Conservation (phyloP, 2,888 invertebrate species). For the Melipona beecheii region DNA sequence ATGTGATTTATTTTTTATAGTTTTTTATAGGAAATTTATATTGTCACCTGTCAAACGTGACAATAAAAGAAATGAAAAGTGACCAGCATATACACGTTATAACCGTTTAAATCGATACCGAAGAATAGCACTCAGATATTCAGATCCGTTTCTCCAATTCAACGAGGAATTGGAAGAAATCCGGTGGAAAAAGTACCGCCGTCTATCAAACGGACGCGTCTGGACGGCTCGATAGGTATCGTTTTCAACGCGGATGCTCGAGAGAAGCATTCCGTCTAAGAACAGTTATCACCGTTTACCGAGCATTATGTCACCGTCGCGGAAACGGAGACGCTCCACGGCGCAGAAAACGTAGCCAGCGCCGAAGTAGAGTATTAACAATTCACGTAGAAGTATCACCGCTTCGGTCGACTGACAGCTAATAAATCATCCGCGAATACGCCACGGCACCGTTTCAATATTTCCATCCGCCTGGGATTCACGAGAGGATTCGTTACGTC, state of each 20-base stretch:
- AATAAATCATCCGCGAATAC: conserved; percentile 7
- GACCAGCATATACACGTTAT: background rate
- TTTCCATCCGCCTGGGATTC: background rate
- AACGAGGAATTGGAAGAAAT: background rate
- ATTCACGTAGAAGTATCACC: background rate
- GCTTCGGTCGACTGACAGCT: background rate
- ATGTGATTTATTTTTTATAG: no score
- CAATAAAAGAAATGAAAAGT: no score
- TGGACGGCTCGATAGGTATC: background rate
- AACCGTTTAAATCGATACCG: background rate
- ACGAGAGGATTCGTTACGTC: conserved; percentile 6
- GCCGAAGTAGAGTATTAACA: background rate
- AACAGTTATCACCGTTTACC: conserved; percentile 1
- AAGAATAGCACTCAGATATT: background rate
- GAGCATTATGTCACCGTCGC: background rate
- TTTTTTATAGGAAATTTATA: no score
- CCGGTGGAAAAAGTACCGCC: background rate
- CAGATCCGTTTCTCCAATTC: background rate
- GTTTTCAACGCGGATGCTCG: background rate
- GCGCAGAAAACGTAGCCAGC: background rate
- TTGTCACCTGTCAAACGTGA: no score
- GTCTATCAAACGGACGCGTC: background rate
- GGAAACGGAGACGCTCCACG: background rate
- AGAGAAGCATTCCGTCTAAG: background rate
- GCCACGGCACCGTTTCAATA: background rate